Evolutionary conservation across 2,113 vertebrate species (phyloP).

Genomic region (Nicator chloris): DNA sequence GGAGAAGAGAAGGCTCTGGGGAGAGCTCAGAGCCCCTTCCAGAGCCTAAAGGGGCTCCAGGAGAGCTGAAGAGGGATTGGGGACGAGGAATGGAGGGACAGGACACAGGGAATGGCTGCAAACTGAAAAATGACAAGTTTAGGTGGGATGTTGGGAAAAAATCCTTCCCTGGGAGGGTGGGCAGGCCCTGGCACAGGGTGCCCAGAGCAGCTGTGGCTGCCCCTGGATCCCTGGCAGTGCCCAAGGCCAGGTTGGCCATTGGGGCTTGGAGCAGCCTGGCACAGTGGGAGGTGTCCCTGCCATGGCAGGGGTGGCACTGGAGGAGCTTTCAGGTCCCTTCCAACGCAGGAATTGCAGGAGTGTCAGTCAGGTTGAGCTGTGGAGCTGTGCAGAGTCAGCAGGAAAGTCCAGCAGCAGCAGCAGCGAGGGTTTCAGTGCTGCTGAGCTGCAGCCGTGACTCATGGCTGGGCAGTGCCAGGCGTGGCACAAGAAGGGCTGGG

Average conservation of each 20-base stretch:
- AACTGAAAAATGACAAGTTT: fast-evolving
- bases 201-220: background rate
- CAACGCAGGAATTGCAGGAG: background rate
- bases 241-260: background rate
- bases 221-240: background rate
- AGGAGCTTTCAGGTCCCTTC: fast-evolving
- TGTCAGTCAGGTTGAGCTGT: background rate
- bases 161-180: background rate
- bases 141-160: fast-evolving
- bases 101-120: fast-evolving
- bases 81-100: fast-evolving
- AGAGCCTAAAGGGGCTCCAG: background rate
- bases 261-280: background rate
- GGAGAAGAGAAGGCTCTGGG: background rate
- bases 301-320: background rate
- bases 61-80: background rate
- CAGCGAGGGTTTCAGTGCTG: background rate
- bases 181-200: fast-evolving
- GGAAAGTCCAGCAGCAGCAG: background rate
- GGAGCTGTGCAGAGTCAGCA: background rate
- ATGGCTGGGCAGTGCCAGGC: background rate
- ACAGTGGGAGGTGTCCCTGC: background rate
- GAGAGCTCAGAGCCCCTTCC: background rate
- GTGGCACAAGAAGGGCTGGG: background rate
- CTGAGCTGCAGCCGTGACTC: background rate